Evolutionary conservation across 2,888 invertebrate genomes (phyloP), one percentile per base, ranked within the genome.

Genomic region (Diarsia brunnea): DNA sequence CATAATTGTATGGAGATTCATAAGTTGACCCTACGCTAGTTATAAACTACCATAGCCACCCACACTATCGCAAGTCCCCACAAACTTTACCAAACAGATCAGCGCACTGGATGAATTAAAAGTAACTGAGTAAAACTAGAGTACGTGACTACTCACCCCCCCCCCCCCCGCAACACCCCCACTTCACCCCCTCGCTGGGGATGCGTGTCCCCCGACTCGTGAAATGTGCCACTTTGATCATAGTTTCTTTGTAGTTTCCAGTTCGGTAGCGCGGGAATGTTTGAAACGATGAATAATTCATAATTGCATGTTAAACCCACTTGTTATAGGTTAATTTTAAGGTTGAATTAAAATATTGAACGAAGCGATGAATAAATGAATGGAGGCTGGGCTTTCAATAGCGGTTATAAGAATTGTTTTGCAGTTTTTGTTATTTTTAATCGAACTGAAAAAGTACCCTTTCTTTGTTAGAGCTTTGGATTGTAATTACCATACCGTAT

Each of bases 171-270:
- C 14, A 51, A 1, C 14, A 16, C 24, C 2, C 21, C 43, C 63
- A 63, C n/a, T 63, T 63, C 43, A 63, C 21, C 63, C 55, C 12
- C 45, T 0, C 7, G n/a, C 31, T 4, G 45, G 75, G 66, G 63
- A 63, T 75, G 82, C 84, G 76, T 81, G 79, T 81, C 74, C 70
- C 73, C 64, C 78, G 72, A 69, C 75, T 80, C 78, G 84, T 87
- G 86, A 86, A 84, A 88, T 87, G 88, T 81, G 88, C 80, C 79
- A 86, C 87, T 88, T 87, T 88, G 86, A 87, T 87, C 87, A 84
- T 81, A 87, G 88, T 88, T 86, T 84, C 88, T 87, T 87, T 87
- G 88, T 87, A 82, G 88, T 86, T 87, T 88, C 80, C 82, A 72
- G 70, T 65, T 74, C 68, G 73, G 65, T 66, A 70, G 66, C 27